Evolutionary conservation across 2,113 vertebrate species (phyloP), one percentile per base, ranked within the genome.

Genomic region (Motacilla alba): DNA sequence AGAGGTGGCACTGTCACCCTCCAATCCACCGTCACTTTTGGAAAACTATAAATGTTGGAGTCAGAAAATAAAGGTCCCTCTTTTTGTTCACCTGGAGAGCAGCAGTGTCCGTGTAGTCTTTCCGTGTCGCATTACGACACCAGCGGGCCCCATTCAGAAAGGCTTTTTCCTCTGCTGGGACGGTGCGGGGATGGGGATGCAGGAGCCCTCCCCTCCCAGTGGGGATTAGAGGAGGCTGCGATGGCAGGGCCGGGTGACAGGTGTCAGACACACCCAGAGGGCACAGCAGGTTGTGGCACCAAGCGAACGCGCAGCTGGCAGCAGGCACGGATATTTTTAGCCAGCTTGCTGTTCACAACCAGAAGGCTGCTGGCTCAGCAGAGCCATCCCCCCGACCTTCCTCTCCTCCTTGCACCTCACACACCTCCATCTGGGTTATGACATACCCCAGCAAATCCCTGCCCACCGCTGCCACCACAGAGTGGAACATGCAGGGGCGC

Each of bases 271-370:
- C 58, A 68, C 44, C 56, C 52, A 60, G 69, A 70, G 46, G 67
- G n/a, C 0, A 7, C 2, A 1, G 64, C 43, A 83, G 63, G 23
- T 75, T 33, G 56, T 84, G 73, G 62, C 77, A 91, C 63, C 33
- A 13, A 77, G 63, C 60, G 47, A 2, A 1, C 0, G 0, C 5
- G 23, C 6, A 17, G 62, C 59, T 60, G 62, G 55, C 44, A 92
- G 58, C 55, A 41, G 55, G 31, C 58, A 62, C 0, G 0, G 64
- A 1, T 87, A 87, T 72, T 83, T 90, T 81, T 83, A 87, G 74
- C 49, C 46, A 70, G 47, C 33, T 78, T 24, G 23, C 62, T 13
- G 2, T 1, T 2, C 46, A 37, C 11, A 73, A 24, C 63, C 39
- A 67, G 74, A 19, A 30, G 18, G 33, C 17, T 91, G 66, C 33